A percentile compares a stretch with the other conserved stretches of the same genome.
phyloP scores from a whole-genome alignment of 2,888 invertebrate genomes.

The Abscondita cerata region DNA sequence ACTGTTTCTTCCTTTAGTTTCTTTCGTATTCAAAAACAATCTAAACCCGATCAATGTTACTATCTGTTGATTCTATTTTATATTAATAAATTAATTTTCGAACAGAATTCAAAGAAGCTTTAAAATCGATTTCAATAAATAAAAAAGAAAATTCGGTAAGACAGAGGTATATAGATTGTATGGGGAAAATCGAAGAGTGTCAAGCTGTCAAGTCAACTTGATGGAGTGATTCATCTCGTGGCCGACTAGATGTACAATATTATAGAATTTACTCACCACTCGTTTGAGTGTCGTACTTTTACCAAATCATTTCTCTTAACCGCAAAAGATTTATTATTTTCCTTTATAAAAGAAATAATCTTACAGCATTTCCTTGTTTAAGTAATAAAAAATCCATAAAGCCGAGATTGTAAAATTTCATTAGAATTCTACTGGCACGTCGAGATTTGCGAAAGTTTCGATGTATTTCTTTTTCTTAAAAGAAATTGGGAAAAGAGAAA shows the following conservation, averaged over 20 bases:
- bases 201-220: constrained; percentile 40
- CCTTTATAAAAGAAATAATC: background rate
- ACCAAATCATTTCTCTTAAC: constrained; percentile 21
- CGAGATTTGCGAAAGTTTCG: background rate
- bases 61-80: background rate
- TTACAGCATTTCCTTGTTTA: background rate
- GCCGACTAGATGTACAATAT: constrained; percentile 33
- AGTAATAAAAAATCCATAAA: background rate
- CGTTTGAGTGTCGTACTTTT: constrained; percentile 24
- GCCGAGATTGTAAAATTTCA: background rate
- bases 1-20: constrained; percentile 29
- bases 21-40: constrained; percentile 20
- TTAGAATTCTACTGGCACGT: too few relatives aligned
- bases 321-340: constrained; percentile 16
- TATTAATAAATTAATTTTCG: background rate
- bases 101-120: background rate
- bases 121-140: background rate
- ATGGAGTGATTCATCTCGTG: constrained; percentile 42
- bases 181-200: constrained; percentile 28
- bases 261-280: constrained; percentile 31
- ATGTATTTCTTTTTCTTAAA: background rate
- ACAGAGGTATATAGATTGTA: constrained; percentile 8
- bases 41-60: constrained; percentile 4
- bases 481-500: constrained; percentile 8
- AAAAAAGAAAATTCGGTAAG: constrained; percentile 2